A percentile compares a stretch with the other conserved stretches of the same genome.
These are phyloP conservation scores for Gobionotothen gibberifrons DNA, from an alignment of 2,797 vertebrate genomes.

Conservation along the genomic window DNA sequence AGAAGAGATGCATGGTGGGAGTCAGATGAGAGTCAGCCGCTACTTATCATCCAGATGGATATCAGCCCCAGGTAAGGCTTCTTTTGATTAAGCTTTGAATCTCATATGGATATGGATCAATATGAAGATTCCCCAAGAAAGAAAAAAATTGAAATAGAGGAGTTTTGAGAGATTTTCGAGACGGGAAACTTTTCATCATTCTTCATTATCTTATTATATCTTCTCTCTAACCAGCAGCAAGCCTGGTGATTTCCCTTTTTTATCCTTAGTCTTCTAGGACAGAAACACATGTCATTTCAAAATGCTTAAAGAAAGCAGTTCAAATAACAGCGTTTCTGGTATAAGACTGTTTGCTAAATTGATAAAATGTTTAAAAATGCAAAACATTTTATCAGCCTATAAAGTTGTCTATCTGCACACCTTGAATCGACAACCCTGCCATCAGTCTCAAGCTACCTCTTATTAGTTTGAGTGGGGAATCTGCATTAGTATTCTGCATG, in stretches of 20 bases:
- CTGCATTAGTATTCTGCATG: constrained; percentile 33
- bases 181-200: constrained; percentile 60
- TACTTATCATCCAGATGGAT: constrained; percentile 4
- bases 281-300: constrained; percentile 23
- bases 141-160: constrained; percentile 40
- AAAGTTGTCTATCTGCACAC: constrained; percentile 50
- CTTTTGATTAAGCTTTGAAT: constrained; percentile 16
- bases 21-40: constrained; percentile 20
- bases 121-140: constrained; percentile 8
- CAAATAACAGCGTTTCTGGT: neutral
- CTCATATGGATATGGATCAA: too few relatives aligned
- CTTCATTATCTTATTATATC: constrained; percentile 60
- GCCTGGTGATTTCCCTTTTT: constrained; percentile 37
- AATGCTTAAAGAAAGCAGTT: constrained; percentile 6
- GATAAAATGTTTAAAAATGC: constrained; percentile 23
- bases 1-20: constrained; percentile 24
- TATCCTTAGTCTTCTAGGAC: constrained; percentile 22
- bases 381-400: constrained; percentile 25
- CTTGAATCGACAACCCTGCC: constrained; percentile 37
- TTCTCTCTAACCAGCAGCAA: constrained; percentile 31
- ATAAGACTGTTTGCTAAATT: constrained; percentile 14
- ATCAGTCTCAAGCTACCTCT: constrained; percentile 41
- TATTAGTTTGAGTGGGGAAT: constrained; percentile 56
- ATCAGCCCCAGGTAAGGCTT: constrained; percentile 24
- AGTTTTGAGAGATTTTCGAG: constrained; percentile 46